phyloP scores from a whole-genome alignment of 2,113 vertebrate genomes.

The Crocuta crocuta region DNA sequence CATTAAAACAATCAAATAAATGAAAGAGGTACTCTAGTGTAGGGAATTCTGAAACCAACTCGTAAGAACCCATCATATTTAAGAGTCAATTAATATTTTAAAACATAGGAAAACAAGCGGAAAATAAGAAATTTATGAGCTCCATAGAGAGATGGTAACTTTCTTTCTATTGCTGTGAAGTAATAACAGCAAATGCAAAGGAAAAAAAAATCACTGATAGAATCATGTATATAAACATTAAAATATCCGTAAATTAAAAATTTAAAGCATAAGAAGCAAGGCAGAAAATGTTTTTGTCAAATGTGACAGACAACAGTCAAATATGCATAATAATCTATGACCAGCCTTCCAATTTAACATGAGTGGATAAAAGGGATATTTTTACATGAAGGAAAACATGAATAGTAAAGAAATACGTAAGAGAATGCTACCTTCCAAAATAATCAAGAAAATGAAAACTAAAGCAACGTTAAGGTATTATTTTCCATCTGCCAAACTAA shows the following conservation, averaged over 20 bases:
- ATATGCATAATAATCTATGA: not conserved
- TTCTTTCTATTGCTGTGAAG: constrained; percentile 34
- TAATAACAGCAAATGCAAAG: not conserved
- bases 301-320: not conserved
- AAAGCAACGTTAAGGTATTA: not conserved
- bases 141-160: not conserved
- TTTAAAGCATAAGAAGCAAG: not conserved
- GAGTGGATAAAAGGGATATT: not conserved
- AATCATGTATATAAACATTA: not conserved
- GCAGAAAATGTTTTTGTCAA: not conserved
- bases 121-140: constrained; percentile 36
- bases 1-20: not conserved
- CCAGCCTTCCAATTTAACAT: not conserved
- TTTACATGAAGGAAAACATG: not conserved
- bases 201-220: not conserved
- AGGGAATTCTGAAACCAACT: not conserved
- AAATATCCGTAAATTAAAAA: not conserved
- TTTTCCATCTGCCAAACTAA: not conserved
- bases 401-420: not conserved
- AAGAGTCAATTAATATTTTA: not conserved
- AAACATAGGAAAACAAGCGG: not conserved
- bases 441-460: not conserved
- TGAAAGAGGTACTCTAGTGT: not conserved
- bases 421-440: not conserved
- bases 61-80: not conserved